phyloP scores from a whole-genome alignment of 2,888 invertebrate species.

The Drosophila acutilabella region DNA sequence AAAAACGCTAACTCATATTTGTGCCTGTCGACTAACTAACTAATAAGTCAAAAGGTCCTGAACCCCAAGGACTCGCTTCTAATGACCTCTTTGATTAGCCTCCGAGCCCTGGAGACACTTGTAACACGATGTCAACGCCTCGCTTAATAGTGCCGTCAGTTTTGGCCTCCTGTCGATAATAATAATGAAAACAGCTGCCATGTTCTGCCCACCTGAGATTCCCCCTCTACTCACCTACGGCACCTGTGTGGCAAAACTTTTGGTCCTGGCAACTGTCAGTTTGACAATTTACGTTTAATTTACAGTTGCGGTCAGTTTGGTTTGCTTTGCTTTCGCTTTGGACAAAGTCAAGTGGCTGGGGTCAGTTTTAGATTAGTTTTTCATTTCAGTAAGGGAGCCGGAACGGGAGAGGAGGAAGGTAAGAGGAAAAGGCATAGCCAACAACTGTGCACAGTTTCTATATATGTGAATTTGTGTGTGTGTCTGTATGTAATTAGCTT shows the following conservation, averaged over 20 bases:
- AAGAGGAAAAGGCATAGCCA: conserved; percentile 5
- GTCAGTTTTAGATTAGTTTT: conserved; percentile 77
- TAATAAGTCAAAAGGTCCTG: conserved; percentile 48
- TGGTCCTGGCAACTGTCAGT: conserved; percentile 69
- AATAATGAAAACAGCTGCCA: conserved; percentile 77
- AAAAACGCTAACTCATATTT: conserved; percentile 39
- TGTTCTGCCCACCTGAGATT: conserved; percentile 38
- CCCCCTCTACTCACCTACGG: neutral
- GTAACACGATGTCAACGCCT: conserved; percentile 72
- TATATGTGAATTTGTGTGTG: neutral
- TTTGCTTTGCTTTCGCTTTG: conserved; percentile 40
- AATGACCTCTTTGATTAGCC: conserved; percentile 76
- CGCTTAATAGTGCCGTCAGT: conserved; percentile 71
- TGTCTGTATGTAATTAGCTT: conserved; percentile 66
- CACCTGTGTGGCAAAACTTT: conserved; percentile 60
- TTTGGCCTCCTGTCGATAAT: conserved; percentile 70
- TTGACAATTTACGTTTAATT: conserved; percentile 70
- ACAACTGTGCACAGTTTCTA: conserved; percentile 36
- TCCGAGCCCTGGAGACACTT: conserved; percentile 59
- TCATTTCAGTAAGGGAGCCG: conserved; percentile 31
- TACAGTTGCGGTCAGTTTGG: conserved; percentile 70
- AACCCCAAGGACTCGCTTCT: conserved; percentile 45
- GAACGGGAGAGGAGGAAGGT: neutral
- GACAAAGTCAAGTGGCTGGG: conserved; percentile 65
- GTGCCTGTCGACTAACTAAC: conserved; percentile 25